Evolutionary conservation across 1,140 invertebrate species (phyloP).

Genomic region (Marisa cornuarietis): DNA sequence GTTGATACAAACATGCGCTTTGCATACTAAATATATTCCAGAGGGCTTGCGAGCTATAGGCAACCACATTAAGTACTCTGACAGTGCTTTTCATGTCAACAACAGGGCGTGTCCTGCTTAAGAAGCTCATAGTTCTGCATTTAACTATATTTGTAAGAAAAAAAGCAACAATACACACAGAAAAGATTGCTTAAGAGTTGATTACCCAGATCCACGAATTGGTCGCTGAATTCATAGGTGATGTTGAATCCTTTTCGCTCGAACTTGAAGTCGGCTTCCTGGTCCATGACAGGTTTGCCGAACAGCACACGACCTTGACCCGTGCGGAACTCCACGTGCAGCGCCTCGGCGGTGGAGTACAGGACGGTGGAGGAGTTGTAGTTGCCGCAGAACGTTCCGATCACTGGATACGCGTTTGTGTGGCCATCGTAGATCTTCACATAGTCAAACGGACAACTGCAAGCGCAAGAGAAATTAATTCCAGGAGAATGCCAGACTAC

Average conservation of each 20-base stretch:
- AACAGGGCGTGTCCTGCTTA: too few relatives aligned
- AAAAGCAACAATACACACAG: too few relatives aligned
- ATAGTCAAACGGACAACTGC: slow-evolving; percentile 97
- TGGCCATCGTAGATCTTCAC: slow-evolving; percentile 96
- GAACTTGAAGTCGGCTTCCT: slow-evolving; percentile 53
- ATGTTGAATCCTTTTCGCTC: slow-evolving; percentile 59
- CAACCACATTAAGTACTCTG: too few relatives aligned
- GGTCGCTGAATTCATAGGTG: slow-evolving; percentile 55
- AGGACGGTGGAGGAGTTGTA: slow-evolving; percentile 94
- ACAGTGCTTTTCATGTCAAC: too few relatives aligned
- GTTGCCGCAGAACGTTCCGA: slow-evolving; percentile 94
- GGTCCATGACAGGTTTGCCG: slow-evolving; percentile 42
- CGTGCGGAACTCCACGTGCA: slow-evolving; percentile 76
- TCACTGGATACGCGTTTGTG: slow-evolving; percentile 84
- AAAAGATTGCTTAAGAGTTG: background rate
- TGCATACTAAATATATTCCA: too few relatives aligned
- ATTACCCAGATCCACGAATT: slow-evolving; percentile 55
- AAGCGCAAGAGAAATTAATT: slow-evolving; percentile 15
- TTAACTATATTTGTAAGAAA: too few relatives aligned
- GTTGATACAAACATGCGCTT: too few relatives aligned
- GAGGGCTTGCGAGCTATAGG: too few relatives aligned
- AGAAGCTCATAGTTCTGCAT: too few relatives aligned
- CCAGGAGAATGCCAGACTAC: background rate
- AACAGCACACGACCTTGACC: slow-evolving; percentile 51
- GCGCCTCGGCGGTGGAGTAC: slow-evolving; percentile 88